Conservation (phyloP, 1,140 invertebrate species). For the Ooceraea biroi region DNA sequence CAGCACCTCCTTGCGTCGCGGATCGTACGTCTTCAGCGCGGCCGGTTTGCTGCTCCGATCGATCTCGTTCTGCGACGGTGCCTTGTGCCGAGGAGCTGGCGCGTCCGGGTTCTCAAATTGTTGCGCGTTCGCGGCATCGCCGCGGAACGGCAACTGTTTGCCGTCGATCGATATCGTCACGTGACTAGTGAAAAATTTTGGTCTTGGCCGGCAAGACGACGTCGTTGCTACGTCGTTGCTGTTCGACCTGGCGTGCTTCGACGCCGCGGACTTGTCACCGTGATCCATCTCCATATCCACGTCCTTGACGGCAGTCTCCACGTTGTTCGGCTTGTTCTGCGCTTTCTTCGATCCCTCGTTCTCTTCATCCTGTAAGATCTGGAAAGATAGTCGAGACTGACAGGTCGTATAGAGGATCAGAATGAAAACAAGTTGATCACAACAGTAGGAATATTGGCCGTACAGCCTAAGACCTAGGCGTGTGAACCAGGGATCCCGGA, state of each 20-base stretch:
- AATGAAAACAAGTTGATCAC: no score
- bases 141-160: background rate
- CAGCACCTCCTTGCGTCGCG: no score
- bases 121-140: background rate
- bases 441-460: no score
- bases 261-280: conserved; percentile 23
- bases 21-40: no score
- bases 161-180: conserved; percentile 18
- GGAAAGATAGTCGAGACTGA: no score
- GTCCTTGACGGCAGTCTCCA: background rate
- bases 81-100: conserved; percentile 37
- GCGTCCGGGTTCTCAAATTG: no score
- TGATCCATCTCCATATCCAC: conserved; percentile 11
- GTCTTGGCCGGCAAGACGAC: conserved; percentile 13
- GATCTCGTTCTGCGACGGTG: conserved; percentile 53
- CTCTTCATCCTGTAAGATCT: conserved; percentile 87
- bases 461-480: no score
- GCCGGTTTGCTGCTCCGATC: conserved; percentile 80
- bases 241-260: conserved; percentile 2
- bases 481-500: no score
- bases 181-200: conserved; percentile 49
- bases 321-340: conserved; percentile 81
- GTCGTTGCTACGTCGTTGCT: conserved; percentile 16
- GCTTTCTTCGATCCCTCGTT: conserved; percentile 83
- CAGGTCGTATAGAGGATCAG: no score